These are phyloP conservation scores for Colossoma macropomum DNA, from an alignment of 2,113 vertebrate species.

Conservation along the genomic window DNA sequence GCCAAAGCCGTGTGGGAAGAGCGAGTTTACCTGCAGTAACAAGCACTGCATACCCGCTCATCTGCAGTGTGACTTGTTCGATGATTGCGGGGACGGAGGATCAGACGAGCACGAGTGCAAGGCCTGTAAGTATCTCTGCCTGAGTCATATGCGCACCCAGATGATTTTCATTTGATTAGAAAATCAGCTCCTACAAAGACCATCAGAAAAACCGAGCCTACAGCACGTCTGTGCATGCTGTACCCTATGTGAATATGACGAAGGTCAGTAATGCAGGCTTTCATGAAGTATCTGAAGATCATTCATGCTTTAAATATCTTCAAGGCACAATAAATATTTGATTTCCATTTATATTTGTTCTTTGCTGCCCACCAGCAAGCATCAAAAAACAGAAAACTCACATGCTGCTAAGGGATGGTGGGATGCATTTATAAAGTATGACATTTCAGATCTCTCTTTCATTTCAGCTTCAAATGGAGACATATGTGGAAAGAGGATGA, in stretches of 20 bases:
- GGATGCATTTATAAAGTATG: slow-evolving; percentile 32
- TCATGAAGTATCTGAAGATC: neutral
- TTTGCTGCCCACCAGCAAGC: neutral
- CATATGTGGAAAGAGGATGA: slow-evolving; percentile 88
- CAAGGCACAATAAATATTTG: slow-evolving; percentile 23
- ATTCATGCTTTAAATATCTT: slow-evolving; percentile 20
- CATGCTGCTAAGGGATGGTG: slow-evolving; percentile 18
- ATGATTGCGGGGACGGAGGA: slow-evolving; percentile 92
- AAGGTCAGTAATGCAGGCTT: slow-evolving; percentile 4
- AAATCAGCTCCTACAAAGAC: neutral
- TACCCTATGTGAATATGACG: neutral
- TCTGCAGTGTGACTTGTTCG: slow-evolving; percentile 91
- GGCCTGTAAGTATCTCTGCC: slow-evolving; percentile 77
- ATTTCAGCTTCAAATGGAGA: slow-evolving; percentile 84
- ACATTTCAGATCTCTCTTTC: slow-evolving; percentile 64
- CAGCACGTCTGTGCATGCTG: neutral
- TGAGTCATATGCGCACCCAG: neutral
- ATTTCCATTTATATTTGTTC: slow-evolving; percentile 30
- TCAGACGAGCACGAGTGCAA: slow-evolving; percentile 94
- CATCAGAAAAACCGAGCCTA: neutral
- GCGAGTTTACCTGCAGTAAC: slow-evolving; percentile 91
- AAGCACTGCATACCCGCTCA: slow-evolving; percentile 87
- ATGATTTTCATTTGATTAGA: neutral
- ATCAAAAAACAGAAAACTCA: slow-evolving; percentile 14
- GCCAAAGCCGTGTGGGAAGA: slow-evolving; percentile 89